Base-by-base conservation (phyloP, 2,113 vertebrate genomes). In the Poeciliopsis occidentalis region DNA sequence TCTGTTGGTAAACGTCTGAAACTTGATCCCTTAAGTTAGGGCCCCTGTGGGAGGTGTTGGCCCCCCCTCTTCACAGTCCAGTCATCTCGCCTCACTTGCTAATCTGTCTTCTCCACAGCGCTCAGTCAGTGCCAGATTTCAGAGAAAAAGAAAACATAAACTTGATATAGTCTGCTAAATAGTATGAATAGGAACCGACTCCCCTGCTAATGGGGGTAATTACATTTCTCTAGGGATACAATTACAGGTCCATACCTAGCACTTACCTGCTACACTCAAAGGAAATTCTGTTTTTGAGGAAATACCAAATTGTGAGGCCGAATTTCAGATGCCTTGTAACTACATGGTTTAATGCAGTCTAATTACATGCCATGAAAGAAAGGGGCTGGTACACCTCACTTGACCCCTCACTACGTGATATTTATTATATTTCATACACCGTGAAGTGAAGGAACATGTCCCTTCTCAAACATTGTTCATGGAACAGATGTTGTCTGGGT, bases 1-100 rank as follows among this genome's bases (percentile, higher is more conserved):
- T 85, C 17, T 88, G 90, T 92, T 92, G 89, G 91, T 92, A 92
- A 92, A 91, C 67, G 89, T 88, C 85, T 92, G 93, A 90, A 94
- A 94, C 76, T 29, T 62, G 91, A 94, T 92, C 91, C 80, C 73
- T 26, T 67, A 64, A 80, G 83, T 63, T 69, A 66, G 86, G 82
- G 76, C 79, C 90, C 90, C 88, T 63, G 78, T 87, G 87, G 88
- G 90, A 93, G 80, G 81, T 73, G 81, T 78, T 75, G 27, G 71
- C 81, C 74, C 75, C 22, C 19, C 22, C 7, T 79, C 81, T 67
- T 71, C 79, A 76, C 81, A 65, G 60, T 62, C 65, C 82, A 82
- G 75, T 67, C 84, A 87, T 85, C 75, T 81, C 78, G 73, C 80
- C 76, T 80, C 57, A 12, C 67, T 66, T 51, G n/a, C 64, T 60